phyloP scores from a whole-genome alignment of 37 sponge, comb jelly and placozoan genomes.

The Ephydatia muelleri region DNA sequence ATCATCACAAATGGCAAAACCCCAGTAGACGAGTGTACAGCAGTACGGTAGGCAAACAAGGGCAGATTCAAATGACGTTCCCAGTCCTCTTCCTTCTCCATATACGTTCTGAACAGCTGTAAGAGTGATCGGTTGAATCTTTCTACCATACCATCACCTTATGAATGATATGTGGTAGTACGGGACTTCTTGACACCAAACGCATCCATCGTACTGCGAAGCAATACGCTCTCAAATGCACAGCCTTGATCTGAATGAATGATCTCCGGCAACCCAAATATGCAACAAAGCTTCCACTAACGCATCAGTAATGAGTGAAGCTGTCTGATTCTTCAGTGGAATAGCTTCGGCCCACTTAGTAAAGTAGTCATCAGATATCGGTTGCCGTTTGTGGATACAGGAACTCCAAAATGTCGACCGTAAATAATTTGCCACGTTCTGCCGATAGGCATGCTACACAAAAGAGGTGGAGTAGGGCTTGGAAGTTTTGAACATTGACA shows the following conservation, averaged over 20 bases:
- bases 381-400: constrained; percentile 9
- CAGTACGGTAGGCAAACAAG: constrained; percentile 44
- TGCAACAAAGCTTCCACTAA: neutral
- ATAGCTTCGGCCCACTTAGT: neutral
- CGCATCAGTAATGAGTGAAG: constrained; percentile 15
- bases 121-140: constrained; percentile 50
- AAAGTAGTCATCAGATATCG: neutral
- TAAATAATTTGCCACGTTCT: constrained; percentile 43
- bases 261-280: constrained; percentile 30
- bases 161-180: constrained; percentile 50
- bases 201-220: constrained; percentile 24
- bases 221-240: constrained; percentile 50
- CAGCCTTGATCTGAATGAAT: constrained; percentile 64
- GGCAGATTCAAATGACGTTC: constrained; percentile 40
- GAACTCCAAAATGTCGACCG: constrained; percentile 45
- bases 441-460: constrained; percentile 20
- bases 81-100: constrained; percentile 34
- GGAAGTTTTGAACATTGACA: neutral
- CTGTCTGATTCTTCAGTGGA: constrained; percentile 30
- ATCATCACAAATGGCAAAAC: constrained; percentile 46
- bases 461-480: constrained; percentile 3
- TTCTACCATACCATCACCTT: constrained; percentile 66
- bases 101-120: constrained; percentile 48
- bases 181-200: constrained; percentile 34
- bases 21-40: constrained; percentile 34